Evolutionary conservation across 1,140 invertebrate species (phyloP).

Genomic region (Pseudachorutes palmiensis): DNA sequence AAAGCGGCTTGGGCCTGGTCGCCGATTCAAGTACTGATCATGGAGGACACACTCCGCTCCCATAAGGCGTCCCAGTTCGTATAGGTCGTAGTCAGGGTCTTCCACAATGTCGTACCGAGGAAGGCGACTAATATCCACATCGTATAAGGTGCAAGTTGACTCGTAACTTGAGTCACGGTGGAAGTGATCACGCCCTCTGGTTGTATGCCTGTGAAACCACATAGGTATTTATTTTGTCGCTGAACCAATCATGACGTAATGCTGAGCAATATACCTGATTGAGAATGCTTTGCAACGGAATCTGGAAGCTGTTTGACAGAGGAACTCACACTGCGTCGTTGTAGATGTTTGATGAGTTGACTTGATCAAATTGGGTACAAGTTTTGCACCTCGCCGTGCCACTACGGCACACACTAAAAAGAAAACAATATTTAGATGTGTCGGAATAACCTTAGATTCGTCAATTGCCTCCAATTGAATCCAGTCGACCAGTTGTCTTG

Average conservation of each 20-base stretch:
- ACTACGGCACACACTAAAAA: conserved; percentile 28
- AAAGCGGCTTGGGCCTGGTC: conserved; percentile 7
- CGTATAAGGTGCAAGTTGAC: conserved; percentile 27
- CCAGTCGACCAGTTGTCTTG: conserved; percentile 30
- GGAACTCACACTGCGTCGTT: conserved; percentile 32
- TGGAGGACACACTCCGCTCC: conserved; percentile 32
- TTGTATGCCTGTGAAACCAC: conserved; percentile 26
- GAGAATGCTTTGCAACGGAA: conserved; percentile 34
- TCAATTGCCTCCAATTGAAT: conserved; percentile 30
- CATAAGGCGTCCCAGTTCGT: conserved; percentile 35
- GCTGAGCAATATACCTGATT: conserved; percentile 22
- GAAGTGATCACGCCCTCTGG: conserved; percentile 29
- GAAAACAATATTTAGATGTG: conserved; percentile 11
- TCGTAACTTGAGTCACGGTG: conserved; percentile 19
- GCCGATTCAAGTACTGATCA: conserved; percentile 29
- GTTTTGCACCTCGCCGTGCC: conserved; percentile 23
- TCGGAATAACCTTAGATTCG: no score
- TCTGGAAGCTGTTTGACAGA: conserved; percentile 31
- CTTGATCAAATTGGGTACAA: conserved; percentile 26
- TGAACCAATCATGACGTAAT: conserved; percentile 2
- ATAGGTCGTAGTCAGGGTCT: conserved; percentile 34
- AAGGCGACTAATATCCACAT: conserved; percentile 29
- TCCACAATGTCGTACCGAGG: conserved; percentile 27
- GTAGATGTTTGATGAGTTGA: conserved; percentile 30
- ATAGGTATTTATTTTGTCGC: neutral